A percentile compares a stretch with the other conserved stretches of the same genome.
These are phyloP conservation scores for Pterocles gutturalis DNA, from an alignment of 2,113 vertebrate species.

Conservation along the genomic window DNA sequence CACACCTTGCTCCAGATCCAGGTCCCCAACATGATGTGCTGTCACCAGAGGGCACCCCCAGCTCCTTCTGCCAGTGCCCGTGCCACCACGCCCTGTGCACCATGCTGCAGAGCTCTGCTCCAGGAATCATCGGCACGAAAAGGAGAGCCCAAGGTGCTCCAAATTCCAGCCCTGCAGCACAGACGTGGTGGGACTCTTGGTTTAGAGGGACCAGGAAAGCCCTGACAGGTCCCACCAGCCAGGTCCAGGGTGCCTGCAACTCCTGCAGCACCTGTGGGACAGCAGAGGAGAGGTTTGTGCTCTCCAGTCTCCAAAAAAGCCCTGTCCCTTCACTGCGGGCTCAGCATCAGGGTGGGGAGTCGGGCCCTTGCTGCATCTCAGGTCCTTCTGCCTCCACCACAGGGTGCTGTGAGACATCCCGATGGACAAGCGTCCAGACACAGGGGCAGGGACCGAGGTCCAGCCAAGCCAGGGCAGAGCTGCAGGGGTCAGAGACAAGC, in stretches of 20 bases:
- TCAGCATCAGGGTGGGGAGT: not conserved
- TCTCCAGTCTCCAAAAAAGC: not conserved
- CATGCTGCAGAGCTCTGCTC: not conserved
- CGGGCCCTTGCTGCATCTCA: not conserved
- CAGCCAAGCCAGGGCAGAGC: not conserved
- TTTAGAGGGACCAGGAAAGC: not conserved
- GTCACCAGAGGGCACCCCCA: not conserved
- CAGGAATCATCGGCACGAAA: not conserved
- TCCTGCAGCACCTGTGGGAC: not conserved
- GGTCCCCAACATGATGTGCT: rapidly evolving
- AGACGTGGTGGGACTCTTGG: not conserved
- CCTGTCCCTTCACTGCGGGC: not conserved
- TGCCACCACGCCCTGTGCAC: not conserved
- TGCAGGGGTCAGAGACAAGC: not conserved
- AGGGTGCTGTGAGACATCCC: not conserved
- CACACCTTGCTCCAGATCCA: not conserved
- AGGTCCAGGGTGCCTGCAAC: not conserved
- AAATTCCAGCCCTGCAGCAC: not conserved
- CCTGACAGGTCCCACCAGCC: not conserved
- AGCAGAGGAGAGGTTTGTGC: not conserved
- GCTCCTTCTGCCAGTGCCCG: not conserved
- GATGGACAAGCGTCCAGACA: not conserved
- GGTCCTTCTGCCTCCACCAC: not conserved
- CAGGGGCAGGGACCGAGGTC: not conserved
- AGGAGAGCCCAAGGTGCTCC: not conserved